Percentiles rank a stretch among this genome's conserved stretches.
These are phyloP conservation scores for Pteronotus mesoamericanus DNA, from an alignment of 2,797 vertebrate species.

Conservation along the genomic window DNA sequence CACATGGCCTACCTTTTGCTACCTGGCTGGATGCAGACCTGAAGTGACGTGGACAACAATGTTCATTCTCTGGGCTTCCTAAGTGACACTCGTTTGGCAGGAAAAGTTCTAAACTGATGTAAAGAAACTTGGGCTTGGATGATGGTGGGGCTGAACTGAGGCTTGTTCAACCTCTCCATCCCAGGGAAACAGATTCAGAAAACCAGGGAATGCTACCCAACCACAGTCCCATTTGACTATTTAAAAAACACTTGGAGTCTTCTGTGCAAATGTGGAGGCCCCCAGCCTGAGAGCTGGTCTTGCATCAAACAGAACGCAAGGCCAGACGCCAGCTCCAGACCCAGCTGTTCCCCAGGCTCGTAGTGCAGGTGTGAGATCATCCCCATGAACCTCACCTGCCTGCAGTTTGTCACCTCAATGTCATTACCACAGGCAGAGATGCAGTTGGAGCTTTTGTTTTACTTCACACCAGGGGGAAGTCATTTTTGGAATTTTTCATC, in stretches of 20 bases:
- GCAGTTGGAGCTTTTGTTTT: constrained; percentile 69
- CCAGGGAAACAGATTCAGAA: background rate
- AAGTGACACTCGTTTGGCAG: background rate
- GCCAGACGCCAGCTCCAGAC: constrained; percentile 65
- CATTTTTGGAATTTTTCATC: constrained; percentile 75
- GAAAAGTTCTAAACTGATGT: background rate
- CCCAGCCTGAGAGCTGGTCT: constrained; percentile 42
- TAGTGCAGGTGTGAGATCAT: constrained; percentile 70
- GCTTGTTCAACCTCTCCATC: background rate
- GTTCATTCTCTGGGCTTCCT: background rate
- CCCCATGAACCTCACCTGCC: constrained; percentile 72
- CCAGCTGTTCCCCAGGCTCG: constrained; percentile 64
- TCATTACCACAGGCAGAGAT: constrained; percentile 70
- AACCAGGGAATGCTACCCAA: background rate
- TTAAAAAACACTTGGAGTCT: constrained; percentile 46
- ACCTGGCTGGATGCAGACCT: background rate
- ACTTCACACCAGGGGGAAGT: constrained; percentile 74
- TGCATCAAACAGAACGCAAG: constrained; percentile 47
- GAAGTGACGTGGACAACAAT: background rate
- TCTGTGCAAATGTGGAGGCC: constrained; percentile 25
- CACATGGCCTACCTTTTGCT: background rate
- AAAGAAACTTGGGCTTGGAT: background rate
- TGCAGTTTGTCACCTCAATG: constrained; percentile 74
- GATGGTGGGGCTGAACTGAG: background rate
- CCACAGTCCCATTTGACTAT: background rate